Evolutionary conservation across 2,888 invertebrate species (phyloP), one percentile per base, ranked within the genome.

Genomic region (Cyclophora albipunctata): DNA sequence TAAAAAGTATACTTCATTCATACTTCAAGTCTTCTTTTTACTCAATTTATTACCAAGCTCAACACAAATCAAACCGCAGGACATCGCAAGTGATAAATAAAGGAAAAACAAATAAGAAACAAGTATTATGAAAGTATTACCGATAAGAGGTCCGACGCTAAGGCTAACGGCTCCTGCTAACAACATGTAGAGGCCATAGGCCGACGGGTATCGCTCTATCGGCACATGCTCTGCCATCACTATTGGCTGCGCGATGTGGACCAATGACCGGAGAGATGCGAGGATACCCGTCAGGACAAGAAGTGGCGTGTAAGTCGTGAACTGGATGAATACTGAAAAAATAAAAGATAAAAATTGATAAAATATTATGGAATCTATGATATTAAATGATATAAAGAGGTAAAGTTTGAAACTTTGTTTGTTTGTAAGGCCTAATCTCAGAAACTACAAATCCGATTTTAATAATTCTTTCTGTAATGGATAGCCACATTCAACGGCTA

Each of bases 111-210:
- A 5, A 47, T 43, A 47, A 34, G 7, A 7, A 35, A 35, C 3
- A 5, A 41, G 5, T 34, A 40, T 45, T 40, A 46, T 20, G 34
- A 43, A 34, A 40, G 45, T 42, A 81, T 89, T 71, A 92, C 93
- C 92, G 62, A 91, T 90, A 59, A 90, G 69, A 42, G 92, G 91
- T 45, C 92, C 92, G 47, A 91, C 83, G n/a, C 89, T 71, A 41
- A 92, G 78, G 45, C 91, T 91, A 45, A 92, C 82, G 2, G 81
- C 77, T 5, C 92, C 93, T 60, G 90, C 90, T 20, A 93, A 77
- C 7, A 92, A 82, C 84, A 92, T 92, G 60, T 90, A 92, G 6
- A 93, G 77, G 0, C 93, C 92, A 63, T 92, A 92, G 0, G 93
- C 93, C 0, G 92, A 90, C 2, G 92, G 90, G 53, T 92, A 93